Evolutionary conservation across 2,888 invertebrate species (phyloP).

Genomic region (Melanotus villosus): DNA sequence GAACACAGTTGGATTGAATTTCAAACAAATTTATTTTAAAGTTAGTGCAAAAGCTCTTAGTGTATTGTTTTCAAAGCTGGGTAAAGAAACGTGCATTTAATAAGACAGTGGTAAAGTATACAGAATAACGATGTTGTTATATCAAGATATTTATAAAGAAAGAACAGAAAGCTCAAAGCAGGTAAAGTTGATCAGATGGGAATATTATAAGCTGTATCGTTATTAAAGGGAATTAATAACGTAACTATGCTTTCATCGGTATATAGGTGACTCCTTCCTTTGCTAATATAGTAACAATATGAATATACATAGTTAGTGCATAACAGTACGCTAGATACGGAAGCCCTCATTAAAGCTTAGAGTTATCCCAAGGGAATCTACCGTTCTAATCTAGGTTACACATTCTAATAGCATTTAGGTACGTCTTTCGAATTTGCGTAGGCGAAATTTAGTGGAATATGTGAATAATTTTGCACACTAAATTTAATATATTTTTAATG

Average conservation of each 20-base stretch:
- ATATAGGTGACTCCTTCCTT: not conserved
- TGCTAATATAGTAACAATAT: conserved; percentile 17
- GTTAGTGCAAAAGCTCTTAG: too few relatives aligned
- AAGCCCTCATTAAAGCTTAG: conserved; percentile 21
- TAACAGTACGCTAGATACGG: conserved; percentile 11
- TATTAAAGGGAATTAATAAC: not conserved
- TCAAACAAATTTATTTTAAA: too few relatives aligned
- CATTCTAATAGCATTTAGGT: conserved; percentile 8
- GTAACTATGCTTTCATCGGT: not conserved
- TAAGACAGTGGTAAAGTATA: too few relatives aligned
- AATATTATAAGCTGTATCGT: too few relatives aligned
- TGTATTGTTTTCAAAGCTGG: too few relatives aligned
- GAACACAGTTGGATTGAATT: too few relatives aligned
- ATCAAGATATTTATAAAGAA: too few relatives aligned
- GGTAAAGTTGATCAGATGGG: too few relatives aligned
- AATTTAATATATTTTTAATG: too few relatives aligned
- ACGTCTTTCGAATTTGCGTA: conserved; percentile 7
- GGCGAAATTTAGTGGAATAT: not conserved
- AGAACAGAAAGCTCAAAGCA: too few relatives aligned
- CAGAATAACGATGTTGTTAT: too few relatives aligned
- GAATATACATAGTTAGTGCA: conserved; percentile 10
- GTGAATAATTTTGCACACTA: not conserved
- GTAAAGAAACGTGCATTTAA: too few relatives aligned
- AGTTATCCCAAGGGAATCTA: conserved; percentile 19
- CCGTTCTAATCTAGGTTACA: conserved; percentile 21